These are phyloP conservation scores for Mus pahari DNA, from an alignment of 2,113 vertebrate species.

Conservation along the genomic window DNA sequence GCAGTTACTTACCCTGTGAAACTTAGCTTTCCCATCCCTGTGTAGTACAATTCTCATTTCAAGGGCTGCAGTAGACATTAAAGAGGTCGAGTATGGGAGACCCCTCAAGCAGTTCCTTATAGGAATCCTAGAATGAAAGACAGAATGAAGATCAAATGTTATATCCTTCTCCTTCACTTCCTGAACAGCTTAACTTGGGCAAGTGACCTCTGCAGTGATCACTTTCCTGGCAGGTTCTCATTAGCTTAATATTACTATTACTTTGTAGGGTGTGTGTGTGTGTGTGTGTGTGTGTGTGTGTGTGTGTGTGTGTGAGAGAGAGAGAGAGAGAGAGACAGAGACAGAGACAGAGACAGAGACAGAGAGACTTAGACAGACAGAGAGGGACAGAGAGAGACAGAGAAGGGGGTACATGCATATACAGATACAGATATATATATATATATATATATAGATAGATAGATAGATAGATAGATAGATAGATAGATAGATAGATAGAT, in stretches of 20 bases:
- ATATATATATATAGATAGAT: too few relatives aligned
- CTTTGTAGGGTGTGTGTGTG: background rate
- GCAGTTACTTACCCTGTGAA: background rate
- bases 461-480: too few relatives aligned
- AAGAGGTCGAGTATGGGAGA: background rate
- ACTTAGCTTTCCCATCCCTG: background rate
- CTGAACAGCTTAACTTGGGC: background rate
- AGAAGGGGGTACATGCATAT: too few relatives aligned
- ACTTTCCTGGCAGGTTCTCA: background rate
- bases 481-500: too few relatives aligned
- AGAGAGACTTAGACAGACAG: too few relatives aligned
- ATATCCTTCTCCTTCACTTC: background rate
- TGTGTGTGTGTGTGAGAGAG: background rate
- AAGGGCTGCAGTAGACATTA: background rate
- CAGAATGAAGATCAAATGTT: background rate
- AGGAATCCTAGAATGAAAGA: background rate
- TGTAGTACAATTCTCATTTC: background rate
- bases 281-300: background rate
- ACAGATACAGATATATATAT: too few relatives aligned
- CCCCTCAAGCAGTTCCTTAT: background rate
- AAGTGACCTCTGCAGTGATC: background rate
- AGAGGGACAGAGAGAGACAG: too few relatives aligned
- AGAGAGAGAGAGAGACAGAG: too few relatives aligned
- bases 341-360: too few relatives aligned
- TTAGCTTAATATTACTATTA: background rate